Evolutionary conservation across 2,888 invertebrate species (phyloP), one percentile per base, ranked within the genome.

Genomic region (Abscondita cerata): DNA sequence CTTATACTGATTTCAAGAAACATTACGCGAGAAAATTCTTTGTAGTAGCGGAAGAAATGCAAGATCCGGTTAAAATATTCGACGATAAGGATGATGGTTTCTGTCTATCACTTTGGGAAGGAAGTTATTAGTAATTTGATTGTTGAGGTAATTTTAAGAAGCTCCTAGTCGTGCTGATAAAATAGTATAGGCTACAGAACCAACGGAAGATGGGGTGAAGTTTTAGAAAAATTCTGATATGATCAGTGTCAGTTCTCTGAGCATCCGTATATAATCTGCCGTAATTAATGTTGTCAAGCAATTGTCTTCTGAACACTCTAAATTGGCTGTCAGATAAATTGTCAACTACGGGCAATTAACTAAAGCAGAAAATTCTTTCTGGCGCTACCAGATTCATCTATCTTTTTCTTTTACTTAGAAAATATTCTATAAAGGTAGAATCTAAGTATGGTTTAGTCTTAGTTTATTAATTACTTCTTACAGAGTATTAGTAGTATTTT

Each of bases 101-200:
- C 31, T 6, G 31, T 4, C 31, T 4, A 6, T 31, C 31, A 31
- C 9, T 31, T 4, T 31, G 31, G 31, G 6, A 31, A 31, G 31
- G 6, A 31, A 6, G 31, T 31, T 4, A 31, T 31, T 4, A 9
- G 31, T 31, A 31, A 31, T 31, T 31, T 9, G 31, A 9, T 31
- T 4, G 31, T 6, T 6, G 9, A 31, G 6, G 5, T n/a, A n/a
- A n/a, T n/a, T n/a, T n/a, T n/a, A n/a, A n/a, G n/a, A n/a, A n/a
- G n/a, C n/a, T n/a, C 31, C n/a, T n/a, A n/a, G n/a, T n/a, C n/a
- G n/a, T n/a, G n/a, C n/a, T n/a, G n/a, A 47, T 18, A 20, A 18
- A 9, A 19, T 20, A 47, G 47, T 18, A 47, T 19, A 47, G 12
- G 47, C 19, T 20, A 19, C 18, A 18, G 47, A 20, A 47, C 47